phyloP scores from a whole-genome alignment of 2,797 vertebrate genomes.

The Brotula barbata region DNA sequence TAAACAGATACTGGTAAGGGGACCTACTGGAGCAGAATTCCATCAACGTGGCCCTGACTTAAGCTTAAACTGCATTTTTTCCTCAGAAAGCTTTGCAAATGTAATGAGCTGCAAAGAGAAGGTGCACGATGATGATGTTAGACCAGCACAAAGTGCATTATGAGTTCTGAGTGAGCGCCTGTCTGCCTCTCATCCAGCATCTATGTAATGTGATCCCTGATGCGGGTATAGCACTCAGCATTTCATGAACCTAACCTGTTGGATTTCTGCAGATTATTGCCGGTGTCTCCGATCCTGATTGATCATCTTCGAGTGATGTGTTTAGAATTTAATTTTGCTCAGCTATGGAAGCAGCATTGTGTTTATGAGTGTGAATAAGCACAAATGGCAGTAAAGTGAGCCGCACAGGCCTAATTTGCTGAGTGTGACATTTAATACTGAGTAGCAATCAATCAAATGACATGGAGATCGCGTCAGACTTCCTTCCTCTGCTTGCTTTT shows the following conservation, averaged over 20 bases:
- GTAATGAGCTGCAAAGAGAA: slow-evolving; percentile 11
- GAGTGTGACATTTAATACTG: slow-evolving; percentile 37
- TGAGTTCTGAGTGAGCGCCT: slow-evolving; percentile 23
- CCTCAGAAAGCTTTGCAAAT: slow-evolving; percentile 16
- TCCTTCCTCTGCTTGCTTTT: slow-evolving; percentile 20
- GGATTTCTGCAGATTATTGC: not conserved
- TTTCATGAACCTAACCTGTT: slow-evolving; percentile 8
- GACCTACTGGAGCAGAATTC: no score
- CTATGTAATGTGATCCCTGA: slow-evolving; percentile 33
- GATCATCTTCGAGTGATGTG: not conserved
- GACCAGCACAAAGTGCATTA: slow-evolving; percentile 38
- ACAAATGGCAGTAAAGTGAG: slow-evolving; percentile 4
- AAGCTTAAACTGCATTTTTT: not conserved
- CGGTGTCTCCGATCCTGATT: not conserved
- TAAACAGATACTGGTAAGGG: no score
- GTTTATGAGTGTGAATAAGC: slow-evolving; percentile 7
- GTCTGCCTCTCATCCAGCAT: slow-evolving; percentile 25
- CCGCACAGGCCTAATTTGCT: slow-evolving; percentile 6
- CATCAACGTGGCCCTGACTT: no score
- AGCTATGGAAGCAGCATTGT: not conserved
- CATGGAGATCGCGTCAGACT: slow-evolving; percentile 18
- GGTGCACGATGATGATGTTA: not conserved
- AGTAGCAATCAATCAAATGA: slow-evolving; percentile 33
- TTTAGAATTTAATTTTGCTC: not conserved
- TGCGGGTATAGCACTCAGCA: slow-evolving; percentile 11